Base-by-base conservation (phyloP, 2,113 vertebrate genomes). In the Terrapene triunguis region DNA sequence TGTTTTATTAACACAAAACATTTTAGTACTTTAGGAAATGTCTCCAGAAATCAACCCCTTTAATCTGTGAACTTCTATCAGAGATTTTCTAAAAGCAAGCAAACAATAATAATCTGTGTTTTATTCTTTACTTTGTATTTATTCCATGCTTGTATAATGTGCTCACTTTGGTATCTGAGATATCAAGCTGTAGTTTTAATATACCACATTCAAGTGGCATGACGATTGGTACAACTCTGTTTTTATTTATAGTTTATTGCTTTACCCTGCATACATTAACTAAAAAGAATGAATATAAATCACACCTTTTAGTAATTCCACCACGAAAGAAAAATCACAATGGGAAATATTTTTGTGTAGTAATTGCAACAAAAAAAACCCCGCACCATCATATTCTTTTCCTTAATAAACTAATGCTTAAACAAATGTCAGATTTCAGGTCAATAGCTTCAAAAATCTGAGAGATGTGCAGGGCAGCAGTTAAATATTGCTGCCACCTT, bases 401-500 rank as follows among this genome's bases (percentile, higher is more conserved):
- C 13, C 74, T 47, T 24, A 47, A 78, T 78, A 78, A 78, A 78
- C 11, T 24, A 80, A 72, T 25, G 57, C 5, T 87, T 47, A 83
- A 95, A 87, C 11, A 85, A 92, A 82, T 11, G 8, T 5, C 82
- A 5, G 25, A 74, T 72, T 86, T 51, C 5, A 78, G 85, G 89
- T 92, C 84, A 96, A 22, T 5, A 91, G 29, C 84, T 96, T 89
- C 47, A 93, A 92, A 95, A 94, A 80, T 88, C 92, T 93, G 80
- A 81, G 76, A 22, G 82, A 51, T 83, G 10, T 59, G 11, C 48
- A 38, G 76, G 0, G 0, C 29, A 97, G 93, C 38, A 94, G 87
- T 96, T 96, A 92, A 96, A 95, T 97, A 96, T 76, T 96, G 90
- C 94, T 97, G 96, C 93, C 97, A 97, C 89, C 94, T 97, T 97